Percentiles rank a stretch among this genome's conserved stretches.
These are phyloP conservation scores for Xestia sexstrigata DNA, from an alignment of 2,888 invertebrate species.

Conservation along the genomic window DNA sequence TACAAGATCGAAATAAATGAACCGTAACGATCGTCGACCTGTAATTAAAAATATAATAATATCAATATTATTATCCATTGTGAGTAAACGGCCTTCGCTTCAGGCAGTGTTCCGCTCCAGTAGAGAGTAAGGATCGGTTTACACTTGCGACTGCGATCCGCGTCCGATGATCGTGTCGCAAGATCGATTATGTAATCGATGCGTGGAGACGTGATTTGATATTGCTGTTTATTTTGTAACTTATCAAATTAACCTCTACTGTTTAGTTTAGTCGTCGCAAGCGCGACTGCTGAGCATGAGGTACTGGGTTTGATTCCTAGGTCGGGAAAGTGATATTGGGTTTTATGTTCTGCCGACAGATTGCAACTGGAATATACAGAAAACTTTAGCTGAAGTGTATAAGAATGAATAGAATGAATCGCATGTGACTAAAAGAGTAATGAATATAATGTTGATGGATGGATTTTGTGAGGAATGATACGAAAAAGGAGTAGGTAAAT, in stretches of 20 bases:
- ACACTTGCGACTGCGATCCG: slow-evolving; percentile 30
- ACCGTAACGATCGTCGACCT: slow-evolving; percentile 33
- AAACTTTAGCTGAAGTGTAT: too few relatives aligned
- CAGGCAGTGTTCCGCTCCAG: slow-evolving; percentile 67
- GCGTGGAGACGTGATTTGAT: slow-evolving; percentile 27
- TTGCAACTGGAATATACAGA: too few relatives aligned
- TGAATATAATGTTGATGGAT: too few relatives aligned
- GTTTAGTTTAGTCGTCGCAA: too few relatives aligned
- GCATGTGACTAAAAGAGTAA: too few relatives aligned
- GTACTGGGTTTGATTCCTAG: too few relatives aligned
- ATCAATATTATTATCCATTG: slow-evolving; percentile 56
- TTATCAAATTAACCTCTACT: too few relatives aligned
- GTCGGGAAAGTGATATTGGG: too few relatives aligned
- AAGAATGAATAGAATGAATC: too few relatives aligned
- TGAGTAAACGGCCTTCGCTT: slow-evolving; percentile 68
- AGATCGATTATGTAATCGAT: slow-evolving; percentile 40
- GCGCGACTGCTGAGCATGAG: not conserved
- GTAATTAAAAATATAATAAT: slow-evolving; percentile 46
- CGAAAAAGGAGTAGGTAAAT: too few relatives aligned
- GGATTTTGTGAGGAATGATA: too few relatives aligned
- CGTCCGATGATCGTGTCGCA: slow-evolving; percentile 30
- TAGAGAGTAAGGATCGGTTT: slow-evolving; percentile 48
- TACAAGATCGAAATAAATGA: slow-evolving; percentile 13
- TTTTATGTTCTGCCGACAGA: too few relatives aligned
- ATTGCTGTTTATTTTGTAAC: slow-evolving; percentile 22